Evolutionary conservation across 2,888 invertebrate species (phyloP).

Genomic region (Corbicula japonica): DNA sequence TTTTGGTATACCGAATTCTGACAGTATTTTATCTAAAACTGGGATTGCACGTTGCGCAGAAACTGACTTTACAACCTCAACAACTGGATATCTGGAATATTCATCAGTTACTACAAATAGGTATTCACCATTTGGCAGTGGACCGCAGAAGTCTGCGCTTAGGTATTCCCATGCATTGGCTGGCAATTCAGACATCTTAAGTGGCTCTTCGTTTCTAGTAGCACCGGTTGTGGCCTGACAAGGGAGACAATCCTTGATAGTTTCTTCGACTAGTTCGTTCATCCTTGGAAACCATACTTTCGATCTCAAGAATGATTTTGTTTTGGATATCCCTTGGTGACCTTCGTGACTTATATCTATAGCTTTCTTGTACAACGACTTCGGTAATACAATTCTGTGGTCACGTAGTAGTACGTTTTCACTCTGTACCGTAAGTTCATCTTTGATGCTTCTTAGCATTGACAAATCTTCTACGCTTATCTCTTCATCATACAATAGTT

Average conservation of each 20-base stretch:
- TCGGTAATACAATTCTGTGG: slow-evolving; percentile 47
- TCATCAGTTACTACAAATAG: slow-evolving; percentile 35
- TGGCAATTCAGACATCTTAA: slow-evolving; percentile 59
- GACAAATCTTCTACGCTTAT: slow-evolving; percentile 45
- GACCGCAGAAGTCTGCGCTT: slow-evolving; percentile 60
- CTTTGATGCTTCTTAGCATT: slow-evolving; percentile 32
- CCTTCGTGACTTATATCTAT: slow-evolving; percentile 69
- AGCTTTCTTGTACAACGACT: slow-evolving; percentile 40
- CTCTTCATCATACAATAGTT: slow-evolving; percentile 35
- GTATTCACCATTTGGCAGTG: slow-evolving; percentile 38
- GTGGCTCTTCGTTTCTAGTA: slow-evolving; percentile 39
- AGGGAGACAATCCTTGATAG: slow-evolving; percentile 39
- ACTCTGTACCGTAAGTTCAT: slow-evolving; percentile 50
- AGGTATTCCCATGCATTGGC: slow-evolving; percentile 42
- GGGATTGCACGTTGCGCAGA: slow-evolving; percentile 21
- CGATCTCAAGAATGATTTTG: slow-evolving; percentile 61
- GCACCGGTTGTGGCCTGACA: slow-evolving; percentile 29
- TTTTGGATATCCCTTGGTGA: slow-evolving; percentile 67
- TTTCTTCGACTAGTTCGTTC: slow-evolving; percentile 50
- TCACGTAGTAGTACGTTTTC: slow-evolving; percentile 47
- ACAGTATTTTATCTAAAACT: slow-evolving; percentile 15
- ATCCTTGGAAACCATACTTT: slow-evolving; percentile 71
- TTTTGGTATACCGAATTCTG: slow-evolving; percentile 13
- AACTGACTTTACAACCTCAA: slow-evolving; percentile 37
- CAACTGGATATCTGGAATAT: slow-evolving; percentile 50